A percentile compares a stretch with the other conserved stretches of the same genome.
phyloP scores from a whole-genome alignment of 2,113 vertebrate species.

The Hystrix cristata region DNA sequence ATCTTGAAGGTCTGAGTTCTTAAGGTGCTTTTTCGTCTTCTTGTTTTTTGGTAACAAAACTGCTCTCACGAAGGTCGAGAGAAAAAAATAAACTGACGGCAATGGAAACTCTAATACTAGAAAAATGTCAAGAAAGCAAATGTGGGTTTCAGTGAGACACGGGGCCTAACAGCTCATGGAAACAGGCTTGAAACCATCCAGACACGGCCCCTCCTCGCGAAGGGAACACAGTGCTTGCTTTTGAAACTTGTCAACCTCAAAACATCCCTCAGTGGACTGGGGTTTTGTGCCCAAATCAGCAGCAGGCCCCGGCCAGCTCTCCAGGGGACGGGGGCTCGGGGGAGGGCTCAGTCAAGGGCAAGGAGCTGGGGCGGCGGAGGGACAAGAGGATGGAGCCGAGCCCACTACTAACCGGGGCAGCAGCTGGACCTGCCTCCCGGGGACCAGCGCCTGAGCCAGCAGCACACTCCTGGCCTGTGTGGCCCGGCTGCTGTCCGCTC shows the following conservation, averaged over 20 bases:
- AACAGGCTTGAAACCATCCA: conserved; percentile 74
- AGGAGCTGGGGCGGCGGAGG: fast-evolving
- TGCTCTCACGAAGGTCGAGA: conserved; percentile 60
- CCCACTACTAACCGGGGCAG: background rate
- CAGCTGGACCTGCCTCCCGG: background rate
- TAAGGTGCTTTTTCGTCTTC: background rate
- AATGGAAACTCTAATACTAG: conserved; percentile 81
- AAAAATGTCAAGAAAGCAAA: conserved; percentile 83
- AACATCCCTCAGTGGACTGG: conserved; percentile 4
- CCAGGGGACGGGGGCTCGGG: background rate
- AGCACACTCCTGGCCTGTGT: background rate
- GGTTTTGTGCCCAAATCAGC: background rate
- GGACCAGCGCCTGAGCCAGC: fast-evolving
- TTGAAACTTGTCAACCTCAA: conserved; percentile 68
- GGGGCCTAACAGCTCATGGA: conserved; percentile 77
- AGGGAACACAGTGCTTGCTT: background rate
- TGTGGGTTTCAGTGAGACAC: conserved; percentile 66
- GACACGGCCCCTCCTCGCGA: conserved; percentile 51
- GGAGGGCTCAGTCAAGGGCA: background rate
- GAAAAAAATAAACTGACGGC: conserved; percentile 74
- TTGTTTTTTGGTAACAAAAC: conserved; percentile 6
- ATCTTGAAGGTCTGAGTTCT: background rate
- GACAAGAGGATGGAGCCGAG: background rate
- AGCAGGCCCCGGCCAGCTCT: background rate
- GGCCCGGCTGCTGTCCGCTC: background rate